Evolutionary conservation across 2,113 vertebrate genomes (phyloP).

Genomic region (Pogona vitticeps): DNA sequence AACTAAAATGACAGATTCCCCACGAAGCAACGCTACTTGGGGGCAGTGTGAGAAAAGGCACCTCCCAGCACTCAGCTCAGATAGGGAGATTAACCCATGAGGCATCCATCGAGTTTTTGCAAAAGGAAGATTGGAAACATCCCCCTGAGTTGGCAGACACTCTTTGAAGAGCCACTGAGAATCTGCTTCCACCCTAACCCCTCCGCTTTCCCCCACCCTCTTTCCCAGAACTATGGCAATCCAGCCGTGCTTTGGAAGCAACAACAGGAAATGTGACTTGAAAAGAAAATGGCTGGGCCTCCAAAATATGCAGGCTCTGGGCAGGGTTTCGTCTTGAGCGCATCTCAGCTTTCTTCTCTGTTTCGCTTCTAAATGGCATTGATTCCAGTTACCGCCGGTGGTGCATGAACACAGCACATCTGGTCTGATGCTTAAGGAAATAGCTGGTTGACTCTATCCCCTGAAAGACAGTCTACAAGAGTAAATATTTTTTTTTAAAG

Average conservation of each 20-base stretch:
- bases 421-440: slow-evolving; percentile 65
- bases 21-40: no score
- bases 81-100: no score
- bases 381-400: slow-evolving; percentile 64
- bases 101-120: no score
- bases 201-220: slow-evolving; percentile 36
- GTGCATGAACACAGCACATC: slow-evolving; percentile 64
- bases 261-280: slow-evolving; percentile 65
- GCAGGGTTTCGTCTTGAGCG: slow-evolving; percentile 28
- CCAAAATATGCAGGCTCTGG: slow-evolving; percentile 52
- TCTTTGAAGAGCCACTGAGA: slow-evolving; percentile 22
- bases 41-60: no score
- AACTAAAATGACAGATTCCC: neutral
- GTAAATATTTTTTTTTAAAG: slow-evolving; percentile 66
- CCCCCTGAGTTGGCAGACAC: neutral
- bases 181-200: slow-evolving; percentile 53
- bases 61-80: no score
- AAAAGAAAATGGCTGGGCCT: slow-evolving; percentile 59
- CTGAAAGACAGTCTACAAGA: slow-evolving; percentile 58
- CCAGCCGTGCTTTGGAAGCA: slow-evolving; percentile 63
- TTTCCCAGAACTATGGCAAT: slow-evolving; percentile 59
- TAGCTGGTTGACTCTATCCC: slow-evolving; percentile 55
- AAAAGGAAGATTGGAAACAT: no score
- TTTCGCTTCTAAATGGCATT: slow-evolving; percentile 64
- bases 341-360: slow-evolving; percentile 59